phyloP scores from a whole-genome alignment of 2,113 vertebrate species.

The Pedetes capensis region DNA sequence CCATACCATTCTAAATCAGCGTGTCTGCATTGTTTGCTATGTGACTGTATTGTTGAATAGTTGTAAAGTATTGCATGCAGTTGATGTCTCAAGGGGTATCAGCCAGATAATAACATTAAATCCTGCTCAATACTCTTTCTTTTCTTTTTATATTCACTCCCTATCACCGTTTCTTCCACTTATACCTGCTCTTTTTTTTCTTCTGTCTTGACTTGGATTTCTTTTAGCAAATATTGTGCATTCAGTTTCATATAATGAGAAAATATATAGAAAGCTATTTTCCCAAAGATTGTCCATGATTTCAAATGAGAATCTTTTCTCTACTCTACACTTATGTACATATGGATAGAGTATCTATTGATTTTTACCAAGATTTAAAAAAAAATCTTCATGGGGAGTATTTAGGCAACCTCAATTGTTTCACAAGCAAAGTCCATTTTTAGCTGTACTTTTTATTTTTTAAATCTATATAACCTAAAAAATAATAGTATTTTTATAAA shows the following conservation, averaged over 20 bases:
- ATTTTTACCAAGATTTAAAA: background rate
- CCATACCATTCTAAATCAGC: background rate
- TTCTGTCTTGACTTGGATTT: background rate
- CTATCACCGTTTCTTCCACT: rapidly evolving
- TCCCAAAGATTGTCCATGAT: background rate
- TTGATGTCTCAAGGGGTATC: background rate
- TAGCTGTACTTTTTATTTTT: background rate
- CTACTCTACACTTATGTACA: background rate
- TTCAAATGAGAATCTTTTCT: background rate
- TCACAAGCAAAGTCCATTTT: background rate
- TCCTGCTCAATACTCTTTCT: rapidly evolving
- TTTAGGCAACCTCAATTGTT: background rate
- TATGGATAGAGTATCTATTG: background rate
- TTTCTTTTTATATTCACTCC: background rate
- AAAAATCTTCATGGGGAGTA: too few species aligned
- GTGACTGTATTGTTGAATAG: too few species aligned
- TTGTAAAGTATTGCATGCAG: background rate
- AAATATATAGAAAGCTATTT: background rate
- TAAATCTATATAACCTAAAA: background rate
- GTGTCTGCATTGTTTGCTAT: background rate
- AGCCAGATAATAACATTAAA: background rate
- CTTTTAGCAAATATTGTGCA: background rate
- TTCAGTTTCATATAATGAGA: background rate
- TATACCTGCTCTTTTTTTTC: background rate
- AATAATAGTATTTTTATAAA: background rate